phyloP scores from a whole-genome alignment of 2,113 vertebrate species.

The Hemiprocne comata region DNA sequence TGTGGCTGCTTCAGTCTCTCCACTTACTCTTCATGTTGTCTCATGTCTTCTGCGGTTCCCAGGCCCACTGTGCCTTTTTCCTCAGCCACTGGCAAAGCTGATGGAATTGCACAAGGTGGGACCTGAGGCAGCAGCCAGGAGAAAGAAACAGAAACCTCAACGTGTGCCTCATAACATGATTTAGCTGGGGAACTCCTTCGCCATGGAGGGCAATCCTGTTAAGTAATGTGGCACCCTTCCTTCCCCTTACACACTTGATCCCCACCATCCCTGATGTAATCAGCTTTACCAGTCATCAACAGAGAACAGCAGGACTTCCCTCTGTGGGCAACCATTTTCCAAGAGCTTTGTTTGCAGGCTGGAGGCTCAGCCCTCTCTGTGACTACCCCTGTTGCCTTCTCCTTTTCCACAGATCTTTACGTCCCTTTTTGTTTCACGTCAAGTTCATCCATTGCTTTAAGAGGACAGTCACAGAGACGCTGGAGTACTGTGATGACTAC shows the following conservation, averaged over 20 bases:
- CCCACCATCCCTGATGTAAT: not conserved
- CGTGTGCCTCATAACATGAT: fast-evolving
- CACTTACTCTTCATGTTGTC: not conserved
- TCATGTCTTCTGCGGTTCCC: not conserved
- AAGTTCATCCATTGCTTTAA: not conserved
- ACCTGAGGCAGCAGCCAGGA: not conserved
- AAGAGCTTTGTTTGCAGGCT: not conserved
- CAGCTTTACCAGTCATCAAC: fast-evolving
- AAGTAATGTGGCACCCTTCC: not conserved
- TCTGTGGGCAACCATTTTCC: not conserved
- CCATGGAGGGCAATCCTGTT: not conserved
- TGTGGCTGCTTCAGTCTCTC: not conserved
- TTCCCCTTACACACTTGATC: not conserved
- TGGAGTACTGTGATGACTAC: not conserved
- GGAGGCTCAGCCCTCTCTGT: not conserved
- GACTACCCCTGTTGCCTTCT: not conserved
- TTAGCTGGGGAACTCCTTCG: not conserved
- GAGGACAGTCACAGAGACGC: not conserved
- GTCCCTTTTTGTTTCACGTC: not conserved
- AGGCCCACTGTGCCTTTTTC: not conserved
- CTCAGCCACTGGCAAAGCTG: not conserved
- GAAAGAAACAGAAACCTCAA: not conserved
- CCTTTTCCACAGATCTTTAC: not conserved
- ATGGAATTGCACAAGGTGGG: not conserved
- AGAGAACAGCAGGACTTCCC: not conserved